These are phyloP conservation scores for Gobio occitaniae DNA, from an alignment of 2,797 vertebrate genomes.

Conservation along the genomic window DNA sequence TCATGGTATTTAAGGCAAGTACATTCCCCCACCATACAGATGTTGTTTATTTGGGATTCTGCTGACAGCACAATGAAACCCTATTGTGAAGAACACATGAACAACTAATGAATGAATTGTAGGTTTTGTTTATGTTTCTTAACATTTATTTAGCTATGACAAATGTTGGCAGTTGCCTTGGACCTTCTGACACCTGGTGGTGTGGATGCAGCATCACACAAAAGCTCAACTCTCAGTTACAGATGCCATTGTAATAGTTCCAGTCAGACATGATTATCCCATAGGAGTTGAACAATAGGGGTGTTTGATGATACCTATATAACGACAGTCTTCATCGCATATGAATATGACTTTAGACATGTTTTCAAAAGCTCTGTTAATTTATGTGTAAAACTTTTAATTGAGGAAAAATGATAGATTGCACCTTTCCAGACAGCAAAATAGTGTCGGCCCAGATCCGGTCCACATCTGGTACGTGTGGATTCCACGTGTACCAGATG, in stretches of 20 bases:
- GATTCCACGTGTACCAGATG: no score
- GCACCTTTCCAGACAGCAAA: no score
- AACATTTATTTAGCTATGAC: not conserved
- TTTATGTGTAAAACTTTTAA: not conserved
- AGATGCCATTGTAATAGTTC: not conserved
- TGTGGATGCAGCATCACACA: not conserved
- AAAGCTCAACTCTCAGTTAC: not conserved
- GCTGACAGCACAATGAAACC: not conserved
- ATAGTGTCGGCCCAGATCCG: no score
- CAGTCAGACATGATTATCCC: not conserved
- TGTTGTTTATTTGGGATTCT: not conserved
- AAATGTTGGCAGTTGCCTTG: not conserved
- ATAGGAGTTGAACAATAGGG: not conserved
- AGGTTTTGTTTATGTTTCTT: not conserved
- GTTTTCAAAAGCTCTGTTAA: not conserved
- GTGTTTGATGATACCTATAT: not conserved
- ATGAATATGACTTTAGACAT: not conserved
- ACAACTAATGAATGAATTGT: not conserved
- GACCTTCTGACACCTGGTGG: constrained; percentile 7
- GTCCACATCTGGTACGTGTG: no score
- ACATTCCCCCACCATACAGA: not conserved
- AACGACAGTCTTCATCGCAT: not conserved
- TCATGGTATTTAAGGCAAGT: not conserved
- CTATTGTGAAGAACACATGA: not conserved
- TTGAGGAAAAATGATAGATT: not conserved